These are phyloP conservation scores for Nyctibius bracteatus DNA, from an alignment of 2,113 vertebrate species.

Conservation along the genomic window DNA sequence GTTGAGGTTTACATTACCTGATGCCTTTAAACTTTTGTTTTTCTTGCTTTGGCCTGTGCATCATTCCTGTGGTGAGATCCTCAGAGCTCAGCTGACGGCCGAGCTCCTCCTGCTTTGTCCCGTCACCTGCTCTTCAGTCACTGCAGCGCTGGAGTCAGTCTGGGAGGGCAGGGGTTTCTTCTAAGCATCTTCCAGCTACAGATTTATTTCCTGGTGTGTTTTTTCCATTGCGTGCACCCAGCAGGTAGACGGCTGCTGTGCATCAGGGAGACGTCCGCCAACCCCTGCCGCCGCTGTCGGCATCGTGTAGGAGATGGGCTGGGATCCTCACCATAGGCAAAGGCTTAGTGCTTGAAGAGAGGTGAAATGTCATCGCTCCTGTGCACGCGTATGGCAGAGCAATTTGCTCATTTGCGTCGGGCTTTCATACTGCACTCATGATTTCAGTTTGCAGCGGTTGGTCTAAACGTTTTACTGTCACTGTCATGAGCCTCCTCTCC, in stretches of 20 bases:
- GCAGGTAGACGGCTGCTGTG: not conserved
- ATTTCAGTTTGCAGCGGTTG: not conserved
- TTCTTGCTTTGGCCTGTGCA: not conserved
- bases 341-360: not conserved
- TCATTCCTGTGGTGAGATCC: not conserved
- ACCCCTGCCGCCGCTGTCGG: accelerated
- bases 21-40: not conserved
- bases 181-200: not conserved
- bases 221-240: not conserved
- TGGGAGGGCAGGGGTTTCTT: not conserved
- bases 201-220: not conserved
- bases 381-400: accelerated
- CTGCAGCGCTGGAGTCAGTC: not conserved
- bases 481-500: not conserved
- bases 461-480: not conserved
- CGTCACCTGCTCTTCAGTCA: not conserved
- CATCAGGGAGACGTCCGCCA: accelerated
- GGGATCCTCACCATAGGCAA: not conserved
- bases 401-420: not conserved
- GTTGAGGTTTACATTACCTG: accelerated
- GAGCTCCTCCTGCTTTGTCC: not conserved
- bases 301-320: accelerated
- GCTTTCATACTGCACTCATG: not conserved
- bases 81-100: not conserved
- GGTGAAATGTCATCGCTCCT: not conserved